These are phyloP conservation scores for Abrostola triplasia DNA, from an alignment of 2,888 invertebrate genomes.

Conservation along the genomic window DNA sequence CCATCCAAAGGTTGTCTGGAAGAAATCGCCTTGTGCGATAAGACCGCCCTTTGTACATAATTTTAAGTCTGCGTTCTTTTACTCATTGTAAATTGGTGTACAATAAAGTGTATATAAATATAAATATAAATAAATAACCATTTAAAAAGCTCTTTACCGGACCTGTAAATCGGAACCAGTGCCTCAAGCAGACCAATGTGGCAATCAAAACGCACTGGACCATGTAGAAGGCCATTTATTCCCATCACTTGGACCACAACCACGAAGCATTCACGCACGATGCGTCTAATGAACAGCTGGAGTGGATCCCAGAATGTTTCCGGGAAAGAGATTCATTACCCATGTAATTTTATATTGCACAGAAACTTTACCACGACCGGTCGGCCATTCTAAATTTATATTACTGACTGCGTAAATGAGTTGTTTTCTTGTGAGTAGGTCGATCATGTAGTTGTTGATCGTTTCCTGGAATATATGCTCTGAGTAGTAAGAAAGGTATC, in stretches of 20 bases:
- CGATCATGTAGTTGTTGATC: not conserved
- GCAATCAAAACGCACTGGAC: no score
- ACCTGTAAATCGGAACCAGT: no score
- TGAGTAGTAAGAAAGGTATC: not conserved
- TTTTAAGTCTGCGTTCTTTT: no score
- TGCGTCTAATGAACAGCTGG: conserved; percentile 63
- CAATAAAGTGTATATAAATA: no score
- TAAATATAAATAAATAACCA: no score
- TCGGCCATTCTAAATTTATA: conserved; percentile 15
- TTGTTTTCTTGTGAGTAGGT: not conserved
- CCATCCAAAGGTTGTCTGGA: no score
- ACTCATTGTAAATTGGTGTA: no score
- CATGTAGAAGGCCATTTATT: not conserved
- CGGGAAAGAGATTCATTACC: conserved; percentile 62
- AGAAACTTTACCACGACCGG: conserved; percentile 19
- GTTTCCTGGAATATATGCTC: not conserved
- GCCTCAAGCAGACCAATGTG: no score
- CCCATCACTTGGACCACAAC: conserved; percentile 17
- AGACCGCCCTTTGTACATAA: no score
- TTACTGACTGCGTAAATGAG: not conserved
- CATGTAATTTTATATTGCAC: conserved; percentile 55
- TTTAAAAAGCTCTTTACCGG: no score
- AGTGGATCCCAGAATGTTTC: conserved; percentile 53
- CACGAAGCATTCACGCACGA: conserved; percentile 19
- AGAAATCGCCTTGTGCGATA: no score